Evolutionary conservation across 92 coral and sea anemone species (phyloP).

Genomic region (Epizoanthus fatuus): DNA sequence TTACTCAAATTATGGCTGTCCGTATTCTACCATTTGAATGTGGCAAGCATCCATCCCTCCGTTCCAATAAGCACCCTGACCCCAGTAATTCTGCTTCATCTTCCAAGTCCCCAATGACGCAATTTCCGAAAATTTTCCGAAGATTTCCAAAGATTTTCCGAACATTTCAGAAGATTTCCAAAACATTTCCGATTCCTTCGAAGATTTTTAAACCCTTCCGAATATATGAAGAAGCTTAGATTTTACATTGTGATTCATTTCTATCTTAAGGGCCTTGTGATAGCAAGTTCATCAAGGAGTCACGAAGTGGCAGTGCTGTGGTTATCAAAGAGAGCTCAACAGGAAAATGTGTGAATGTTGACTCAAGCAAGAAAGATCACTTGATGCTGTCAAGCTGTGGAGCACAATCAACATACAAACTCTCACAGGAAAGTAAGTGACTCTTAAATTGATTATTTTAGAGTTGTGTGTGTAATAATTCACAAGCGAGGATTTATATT

Average conservation of each 20-base stretch:
- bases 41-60: too few relatives aligned
- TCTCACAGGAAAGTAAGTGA: conserved; percentile 74
- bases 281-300: conserved; percentile 22
- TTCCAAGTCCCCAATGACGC: too few relatives aligned
- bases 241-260: neutral
- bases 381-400: conserved; percentile 68
- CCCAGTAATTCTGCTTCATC: too few relatives aligned
- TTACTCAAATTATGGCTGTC: too few relatives aligned
- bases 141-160: too few relatives aligned
- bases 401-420: conserved; percentile 48
- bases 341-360: conserved; percentile 69
- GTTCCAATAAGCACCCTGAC: too few relatives aligned
- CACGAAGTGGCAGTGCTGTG: conserved; percentile 34
- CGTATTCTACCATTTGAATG: too few relatives aligned
- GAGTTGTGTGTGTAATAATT: neutral
- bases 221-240: too few relatives aligned
- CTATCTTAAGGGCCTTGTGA: conserved; percentile 18
- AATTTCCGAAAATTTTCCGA: too few relatives aligned
- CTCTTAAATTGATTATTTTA: neutral
- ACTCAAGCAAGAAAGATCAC: conserved; percentile 57
- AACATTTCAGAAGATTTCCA: too few relatives aligned
- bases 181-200: too few relatives aligned
- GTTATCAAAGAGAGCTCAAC: conserved; percentile 62
- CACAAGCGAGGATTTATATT: too few relatives aligned
- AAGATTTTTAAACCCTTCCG: neutral